phyloP scores from a whole-genome alignment of 2,888 invertebrate species.

The Netelia melanura region DNA sequence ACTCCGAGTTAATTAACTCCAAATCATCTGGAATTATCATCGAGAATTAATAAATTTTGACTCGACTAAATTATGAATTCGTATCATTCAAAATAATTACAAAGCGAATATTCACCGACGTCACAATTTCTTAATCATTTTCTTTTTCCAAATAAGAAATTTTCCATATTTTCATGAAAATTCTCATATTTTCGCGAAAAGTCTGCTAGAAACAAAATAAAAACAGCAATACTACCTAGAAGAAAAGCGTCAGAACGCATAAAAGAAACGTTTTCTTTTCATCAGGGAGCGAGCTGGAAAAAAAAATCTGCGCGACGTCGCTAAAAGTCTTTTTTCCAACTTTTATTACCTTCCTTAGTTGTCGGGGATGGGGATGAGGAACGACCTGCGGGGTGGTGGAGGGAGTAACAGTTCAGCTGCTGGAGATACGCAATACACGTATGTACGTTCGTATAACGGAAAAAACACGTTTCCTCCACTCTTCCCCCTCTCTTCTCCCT shows the following conservation, averaged over 20 bases:
- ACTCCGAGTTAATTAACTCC: no score
- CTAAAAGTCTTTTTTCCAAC: conserved; percentile 27
- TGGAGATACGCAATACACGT: conserved; percentile 1
- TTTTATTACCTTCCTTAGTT: conserved; percentile 39
- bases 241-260: not conserved
- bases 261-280: conserved; percentile 6
- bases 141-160: no score
- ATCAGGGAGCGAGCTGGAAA: not conserved
- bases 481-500: not conserved
- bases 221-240: not conserved
- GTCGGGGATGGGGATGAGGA: not conserved
- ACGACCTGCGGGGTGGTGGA: not conserved
- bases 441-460: conserved; percentile 17
- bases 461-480: not conserved
- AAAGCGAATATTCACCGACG: no score
- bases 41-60: no score
- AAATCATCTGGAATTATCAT: no score
- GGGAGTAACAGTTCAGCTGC: conserved; percentile 9
- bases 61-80: no score
- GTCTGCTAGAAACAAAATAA: no score
- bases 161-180: no score
- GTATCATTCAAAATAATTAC: no score
- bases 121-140: no score
- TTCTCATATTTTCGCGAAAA: not conserved
- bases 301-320: conserved; percentile 23